A percentile compares a stretch with the other conserved stretches of the same genome.
Conservation (phyloP, 2,113 vertebrate genomes). For the Solenodon paradoxus region DNA sequence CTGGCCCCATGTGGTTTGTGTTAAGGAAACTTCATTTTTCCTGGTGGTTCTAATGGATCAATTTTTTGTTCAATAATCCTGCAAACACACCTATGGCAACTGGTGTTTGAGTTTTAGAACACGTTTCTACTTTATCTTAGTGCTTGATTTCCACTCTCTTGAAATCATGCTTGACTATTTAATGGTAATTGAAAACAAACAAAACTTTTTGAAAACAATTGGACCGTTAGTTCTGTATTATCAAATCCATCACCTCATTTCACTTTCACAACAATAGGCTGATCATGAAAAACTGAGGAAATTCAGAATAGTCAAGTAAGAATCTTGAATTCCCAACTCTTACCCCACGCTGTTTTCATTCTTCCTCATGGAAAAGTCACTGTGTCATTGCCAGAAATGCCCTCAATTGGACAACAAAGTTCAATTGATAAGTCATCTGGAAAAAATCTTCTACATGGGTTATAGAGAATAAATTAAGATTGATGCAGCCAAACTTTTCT, state of each 20-base stretch:
- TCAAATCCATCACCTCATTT: neutral
- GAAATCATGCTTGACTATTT: neutral
- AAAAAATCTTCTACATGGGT: neutral
- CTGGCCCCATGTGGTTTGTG: neutral
- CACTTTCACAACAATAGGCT: neutral
- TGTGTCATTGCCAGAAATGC: neutral
- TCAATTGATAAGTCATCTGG: neutral
- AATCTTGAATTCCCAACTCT: neutral
- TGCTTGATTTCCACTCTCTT: neutral
- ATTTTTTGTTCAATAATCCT: neutral
- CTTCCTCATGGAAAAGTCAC: neutral
- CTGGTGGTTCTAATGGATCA: neutral
- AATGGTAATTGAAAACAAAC: neutral
- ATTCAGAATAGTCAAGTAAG: neutral
- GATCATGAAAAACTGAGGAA: neutral
- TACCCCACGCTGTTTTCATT: accelerated
- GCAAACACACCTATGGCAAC: neutral
- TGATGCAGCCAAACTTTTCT: neutral
- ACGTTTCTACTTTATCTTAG: neutral
- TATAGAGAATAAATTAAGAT: neutral
- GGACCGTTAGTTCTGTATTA: neutral
- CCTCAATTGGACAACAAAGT: neutral
- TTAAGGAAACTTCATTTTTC: neutral
- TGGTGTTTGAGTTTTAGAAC: neutral
- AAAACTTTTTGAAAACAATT: neutral